phyloP scores from a whole-genome alignment of 2,797 vertebrate genomes.

The Staurois parvus region DNA sequence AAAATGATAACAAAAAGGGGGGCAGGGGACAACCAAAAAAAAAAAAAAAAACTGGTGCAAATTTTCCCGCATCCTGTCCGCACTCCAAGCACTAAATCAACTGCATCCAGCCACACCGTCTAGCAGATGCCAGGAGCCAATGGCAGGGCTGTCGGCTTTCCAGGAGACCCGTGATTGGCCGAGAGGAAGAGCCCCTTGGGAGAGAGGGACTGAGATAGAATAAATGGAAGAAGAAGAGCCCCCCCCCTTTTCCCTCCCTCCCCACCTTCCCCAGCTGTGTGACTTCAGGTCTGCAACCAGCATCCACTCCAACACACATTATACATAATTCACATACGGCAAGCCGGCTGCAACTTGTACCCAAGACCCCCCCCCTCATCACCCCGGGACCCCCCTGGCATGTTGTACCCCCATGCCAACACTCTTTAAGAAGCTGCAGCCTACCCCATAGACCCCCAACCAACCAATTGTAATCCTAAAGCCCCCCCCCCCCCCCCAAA shows the following conservation, averaged over 20 bases:
- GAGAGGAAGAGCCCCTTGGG: constrained; percentile 35
- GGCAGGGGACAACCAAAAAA: too few species aligned
- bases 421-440: not conserved
- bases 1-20: not conserved
- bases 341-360: not conserved
- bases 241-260: constrained; percentile 9
- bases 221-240: constrained; percentile 40
- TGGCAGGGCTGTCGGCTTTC: not conserved
- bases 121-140: constrained; percentile 29
- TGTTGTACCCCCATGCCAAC: constrained; percentile 21
- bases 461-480: not conserved
- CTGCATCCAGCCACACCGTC: constrained; percentile 39
- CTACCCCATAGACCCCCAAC: not conserved
- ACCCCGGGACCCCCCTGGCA: not conserved
- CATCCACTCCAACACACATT: not conserved
- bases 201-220: constrained; percentile 38
- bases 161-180: constrained; percentile 43
- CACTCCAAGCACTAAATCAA: constrained; percentile 53
- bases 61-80: constrained; percentile 46
- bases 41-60: not conserved
- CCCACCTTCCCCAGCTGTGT: constrained; percentile 51
- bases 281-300: constrained; percentile 38
- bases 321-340: not conserved
- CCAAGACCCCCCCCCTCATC: not conserved
- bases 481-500: not conserved